Evolutionary conservation across 1,140 invertebrate genomes (phyloP).

Genomic region (Mya arenaria): DNA sequence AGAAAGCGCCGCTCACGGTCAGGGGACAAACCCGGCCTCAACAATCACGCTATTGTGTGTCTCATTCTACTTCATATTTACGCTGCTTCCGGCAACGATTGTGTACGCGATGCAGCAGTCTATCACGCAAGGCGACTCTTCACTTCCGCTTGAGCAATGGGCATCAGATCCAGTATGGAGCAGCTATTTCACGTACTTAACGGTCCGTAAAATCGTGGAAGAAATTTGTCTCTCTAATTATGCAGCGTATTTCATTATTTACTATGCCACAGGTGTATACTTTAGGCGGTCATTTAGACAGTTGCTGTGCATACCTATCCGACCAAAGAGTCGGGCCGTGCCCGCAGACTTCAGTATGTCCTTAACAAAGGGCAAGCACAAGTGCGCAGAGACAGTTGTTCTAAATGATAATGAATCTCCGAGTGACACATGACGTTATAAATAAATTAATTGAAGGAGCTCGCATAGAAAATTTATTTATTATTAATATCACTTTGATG

Average conservation of each 20-base stretch:
- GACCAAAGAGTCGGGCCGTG: too few relatives aligned
- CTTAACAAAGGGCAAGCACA: too few relatives aligned
- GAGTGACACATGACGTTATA: too few relatives aligned
- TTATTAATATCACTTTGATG: too few relatives aligned
- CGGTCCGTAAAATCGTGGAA: conserved; percentile 72
- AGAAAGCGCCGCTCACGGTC: conserved; percentile 62
- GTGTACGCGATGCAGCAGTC: conserved; percentile 72
- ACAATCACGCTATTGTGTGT: conserved; percentile 78
- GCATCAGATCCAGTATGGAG: conserved; percentile 68
- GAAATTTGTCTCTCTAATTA: conserved; percentile 79
- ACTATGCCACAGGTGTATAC: conserved; percentile 75
- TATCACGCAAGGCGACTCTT: conserved; percentile 58
- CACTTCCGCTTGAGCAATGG: conserved; percentile 49
- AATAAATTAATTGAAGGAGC: too few relatives aligned
- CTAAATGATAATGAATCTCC: too few relatives aligned
- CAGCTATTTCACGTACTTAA: conserved; percentile 71
- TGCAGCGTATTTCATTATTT: conserved; percentile 80
- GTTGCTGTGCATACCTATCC: too few relatives aligned
- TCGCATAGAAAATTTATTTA: too few relatives aligned
- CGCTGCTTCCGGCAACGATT: conserved; percentile 76
- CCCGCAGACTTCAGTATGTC: too few relatives aligned
- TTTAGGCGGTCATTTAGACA: conserved; percentile 72
- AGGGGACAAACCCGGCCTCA: conserved; percentile 64
- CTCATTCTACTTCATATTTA: conserved; percentile 79
- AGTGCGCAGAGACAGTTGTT: too few relatives aligned